Evolutionary conservation across 2,797 vertebrate genomes (phyloP), one percentile per base, ranked within the genome.

Genomic region (Macrochelys suwanniensis): DNA sequence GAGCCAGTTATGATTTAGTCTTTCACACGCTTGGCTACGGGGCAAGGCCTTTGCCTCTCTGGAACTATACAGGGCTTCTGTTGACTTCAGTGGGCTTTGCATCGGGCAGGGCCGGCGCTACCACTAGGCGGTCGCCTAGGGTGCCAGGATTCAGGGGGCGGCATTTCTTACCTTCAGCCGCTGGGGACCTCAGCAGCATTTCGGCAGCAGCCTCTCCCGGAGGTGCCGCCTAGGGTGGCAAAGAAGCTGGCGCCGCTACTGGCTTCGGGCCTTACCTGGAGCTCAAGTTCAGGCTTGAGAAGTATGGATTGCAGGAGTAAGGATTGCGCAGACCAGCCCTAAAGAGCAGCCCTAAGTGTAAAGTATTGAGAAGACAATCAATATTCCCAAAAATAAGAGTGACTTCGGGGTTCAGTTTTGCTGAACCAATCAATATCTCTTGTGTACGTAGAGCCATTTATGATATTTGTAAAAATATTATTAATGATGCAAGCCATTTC

Each of bases 371-470:
- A 71, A 47, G 76, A 11, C 79, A 11, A 0, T 2, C 2, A 12
- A 8, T 9, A 0, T 21, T 86, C 45, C 53, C 28, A 31, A 65
- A 3, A 4, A 15, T 56, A 33, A 45, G 21, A 8, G 28, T 1
- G 21, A 21, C 80, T 6, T 23, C 13, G 37, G 0, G 3, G 33
- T 21, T 57, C 77, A 2, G 9, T 37, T 50, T 4, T 5, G 6
- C 61, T 11, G 61, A 77, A 28, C 42, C 50, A 1, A 19, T 1
- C 50, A 1, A 19, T 1, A 82, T 47, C 76, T n/a, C 45, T 6
- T 0, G 9, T 5, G 65, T 57, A 1, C 15, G 28, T 15, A 23
- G 2, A 54, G 53, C 82, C 5, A 6, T 0, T 0, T 1, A 7
- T 7, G 13, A 56, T 19, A 0, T 0, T 0, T 23, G 87, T 4